phyloP scores from a whole-genome alignment of 2,797 vertebrate species.

The Fundulus diaphanus region DNA sequence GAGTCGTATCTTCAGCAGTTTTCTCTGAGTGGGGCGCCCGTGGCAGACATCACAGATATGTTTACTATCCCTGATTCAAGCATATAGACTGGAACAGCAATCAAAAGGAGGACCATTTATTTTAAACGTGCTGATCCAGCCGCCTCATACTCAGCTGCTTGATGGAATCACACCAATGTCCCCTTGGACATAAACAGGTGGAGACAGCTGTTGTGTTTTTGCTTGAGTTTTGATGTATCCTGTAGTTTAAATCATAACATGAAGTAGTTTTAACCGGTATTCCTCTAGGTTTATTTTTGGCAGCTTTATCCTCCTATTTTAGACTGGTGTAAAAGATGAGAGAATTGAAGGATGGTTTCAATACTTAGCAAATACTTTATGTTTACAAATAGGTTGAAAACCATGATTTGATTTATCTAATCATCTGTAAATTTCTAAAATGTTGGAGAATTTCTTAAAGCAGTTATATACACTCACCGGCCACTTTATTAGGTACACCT shows the following conservation, averaged over 20 bases:
- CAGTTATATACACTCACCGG: too few species aligned
- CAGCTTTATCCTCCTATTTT: neutral
- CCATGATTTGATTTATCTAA: too few species aligned
- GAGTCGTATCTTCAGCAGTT: constrained; percentile 41
- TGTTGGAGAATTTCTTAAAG: too few species aligned
- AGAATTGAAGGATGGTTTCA: neutral
- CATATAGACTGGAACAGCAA: neutral
- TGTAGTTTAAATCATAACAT: neutral
- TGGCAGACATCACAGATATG: constrained; percentile 9
- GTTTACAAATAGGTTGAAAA: neutral
- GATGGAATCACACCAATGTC: neutral
- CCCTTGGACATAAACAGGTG: neutral
- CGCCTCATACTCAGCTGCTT: neutral
- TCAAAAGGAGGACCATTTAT: neutral
- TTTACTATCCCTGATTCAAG: neutral
- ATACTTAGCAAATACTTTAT: neutral
- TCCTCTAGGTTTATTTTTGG: neutral
- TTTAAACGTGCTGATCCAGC: constrained; percentile 5
- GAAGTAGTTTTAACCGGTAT: neutral
- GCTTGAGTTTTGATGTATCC: neutral
- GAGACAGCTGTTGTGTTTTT: neutral
- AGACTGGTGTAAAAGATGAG: neutral
- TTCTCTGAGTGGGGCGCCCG: constrained; percentile 6
- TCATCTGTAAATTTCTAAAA: neutral
- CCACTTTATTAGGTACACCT: too few species aligned